These are phyloP conservation scores for Drosophila pruinosa DNA, from an alignment of 1,140 invertebrate species.

Conservation along the genomic window DNA sequence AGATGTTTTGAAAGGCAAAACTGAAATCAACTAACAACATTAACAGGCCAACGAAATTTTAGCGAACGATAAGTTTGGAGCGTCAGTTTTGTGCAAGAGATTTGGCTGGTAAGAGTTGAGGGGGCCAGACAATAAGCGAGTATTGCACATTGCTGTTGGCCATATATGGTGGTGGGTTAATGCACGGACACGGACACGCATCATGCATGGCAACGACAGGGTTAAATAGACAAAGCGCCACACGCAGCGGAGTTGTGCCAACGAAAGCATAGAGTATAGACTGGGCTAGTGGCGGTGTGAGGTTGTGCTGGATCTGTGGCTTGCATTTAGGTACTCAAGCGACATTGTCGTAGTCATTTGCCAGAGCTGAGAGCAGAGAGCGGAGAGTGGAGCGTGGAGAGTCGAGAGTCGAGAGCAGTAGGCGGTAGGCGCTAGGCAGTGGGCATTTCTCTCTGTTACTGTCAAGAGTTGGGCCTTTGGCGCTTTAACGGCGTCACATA, in stretches of 20 bases:
- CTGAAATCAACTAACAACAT: slow-evolving; percentile 81
- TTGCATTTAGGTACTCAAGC: slow-evolving; percentile 71
- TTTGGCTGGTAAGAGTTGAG: background rate
- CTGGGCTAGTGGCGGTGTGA: background rate
- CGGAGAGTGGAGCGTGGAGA: background rate
- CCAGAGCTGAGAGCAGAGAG: background rate
- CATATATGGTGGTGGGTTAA: slow-evolving; percentile 43
- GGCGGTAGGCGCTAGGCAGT: background rate
- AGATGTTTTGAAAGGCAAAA: slow-evolving; percentile 66
- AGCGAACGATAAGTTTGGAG: slow-evolving; percentile 29
- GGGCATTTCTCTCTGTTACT: background rate
- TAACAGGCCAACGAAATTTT: slow-evolving; percentile 76
- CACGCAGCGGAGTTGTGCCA: slow-evolving; percentile 38
- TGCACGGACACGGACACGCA: slow-evolving; percentile 52
- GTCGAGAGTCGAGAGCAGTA: background rate
- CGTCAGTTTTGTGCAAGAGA: background rate
- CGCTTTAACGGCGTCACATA: slow-evolving; percentile 72
- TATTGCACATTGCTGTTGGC: slow-evolving; percentile 26
- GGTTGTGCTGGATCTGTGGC: slow-evolving; percentile 40
- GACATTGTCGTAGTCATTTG: slow-evolving; percentile 62
- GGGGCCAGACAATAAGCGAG: slow-evolving; percentile 65
- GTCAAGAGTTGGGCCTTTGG: slow-evolving; percentile 38
- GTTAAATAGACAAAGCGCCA: slow-evolving; percentile 60
- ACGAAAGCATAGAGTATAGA: background rate
- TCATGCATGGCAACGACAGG: slow-evolving; percentile 40